These are phyloP conservation scores for Spatulosminthurus flaviceps DNA, from an alignment of 2,888 invertebrate genomes.

Conservation along the genomic window DNA sequence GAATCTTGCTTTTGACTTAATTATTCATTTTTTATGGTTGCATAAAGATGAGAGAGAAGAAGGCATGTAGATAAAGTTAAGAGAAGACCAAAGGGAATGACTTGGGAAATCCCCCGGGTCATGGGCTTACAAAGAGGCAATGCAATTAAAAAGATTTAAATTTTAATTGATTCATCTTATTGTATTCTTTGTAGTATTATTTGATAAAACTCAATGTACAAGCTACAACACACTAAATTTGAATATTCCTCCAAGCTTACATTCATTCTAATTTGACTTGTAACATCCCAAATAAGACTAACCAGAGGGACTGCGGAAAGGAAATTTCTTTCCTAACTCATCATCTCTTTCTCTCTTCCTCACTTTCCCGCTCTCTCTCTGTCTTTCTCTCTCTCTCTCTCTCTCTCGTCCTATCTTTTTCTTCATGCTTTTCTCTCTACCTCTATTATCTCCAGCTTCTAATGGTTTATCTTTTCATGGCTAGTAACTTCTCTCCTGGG, in stretches of 20 bases:
- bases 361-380: background rate
- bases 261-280: background rate
- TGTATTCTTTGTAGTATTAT: background rate
- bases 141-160: slow-evolving; percentile 50
- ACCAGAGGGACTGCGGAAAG: too few species aligned
- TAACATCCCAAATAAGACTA: too few species aligned
- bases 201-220: too few species aligned
- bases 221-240: background rate
- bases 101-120: slow-evolving; percentile 5
- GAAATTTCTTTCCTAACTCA: too few species aligned
- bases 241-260: background rate
- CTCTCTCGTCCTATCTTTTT: slow-evolving; percentile 8
- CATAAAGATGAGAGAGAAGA: too few species aligned
- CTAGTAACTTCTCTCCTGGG: background rate
- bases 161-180: slow-evolving; percentile 43
- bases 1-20: too few species aligned
- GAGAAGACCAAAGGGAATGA: too few species aligned
- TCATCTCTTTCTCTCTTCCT: too few species aligned
- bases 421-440: background rate
- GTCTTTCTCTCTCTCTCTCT: slow-evolving; percentile 24
- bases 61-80: too few species aligned
- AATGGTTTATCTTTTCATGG: slow-evolving; percentile 8
- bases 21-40: too few species aligned
- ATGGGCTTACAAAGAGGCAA: slow-evolving; percentile 24
- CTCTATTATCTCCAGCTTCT: background rate